phyloP scores from a whole-genome alignment of 2,113 vertebrate species.

The Desmodus rotundus region DNA sequence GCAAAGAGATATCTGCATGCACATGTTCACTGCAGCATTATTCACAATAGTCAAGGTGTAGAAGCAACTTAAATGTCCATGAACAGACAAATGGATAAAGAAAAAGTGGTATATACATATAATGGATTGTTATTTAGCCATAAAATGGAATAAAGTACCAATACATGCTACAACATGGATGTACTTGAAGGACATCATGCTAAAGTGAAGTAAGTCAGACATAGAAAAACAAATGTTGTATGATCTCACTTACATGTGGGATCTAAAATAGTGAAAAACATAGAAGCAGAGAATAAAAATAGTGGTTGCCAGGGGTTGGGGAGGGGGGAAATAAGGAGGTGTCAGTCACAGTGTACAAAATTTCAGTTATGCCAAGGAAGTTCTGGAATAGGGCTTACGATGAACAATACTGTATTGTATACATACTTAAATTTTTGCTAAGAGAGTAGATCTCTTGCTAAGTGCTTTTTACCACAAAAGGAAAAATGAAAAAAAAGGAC shows the following conservation, averaged over 20 bases:
- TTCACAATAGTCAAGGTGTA: background rate
- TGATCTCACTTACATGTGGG: background rate
- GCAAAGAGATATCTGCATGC: background rate
- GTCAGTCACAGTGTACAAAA: background rate
- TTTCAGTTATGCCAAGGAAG: background rate
- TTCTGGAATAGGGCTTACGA: background rate
- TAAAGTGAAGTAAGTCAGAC: background rate
- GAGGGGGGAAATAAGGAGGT: background rate
- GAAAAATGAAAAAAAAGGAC: background rate
- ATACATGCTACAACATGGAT: background rate
- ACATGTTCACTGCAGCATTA: background rate
- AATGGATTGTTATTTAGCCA: background rate
- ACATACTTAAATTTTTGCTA: background rate
- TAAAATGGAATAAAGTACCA: background rate
- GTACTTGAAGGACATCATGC: background rate
- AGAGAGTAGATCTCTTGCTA: background rate
- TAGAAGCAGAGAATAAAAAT: background rate
- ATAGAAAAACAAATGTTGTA: background rate
- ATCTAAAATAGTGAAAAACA: background rate
- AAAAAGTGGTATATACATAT: background rate
- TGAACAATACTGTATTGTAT: background rate
- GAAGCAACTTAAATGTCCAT: background rate
- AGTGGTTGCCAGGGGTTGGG: background rate
- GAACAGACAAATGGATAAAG: background rate
- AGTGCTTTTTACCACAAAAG: background rate